Base-by-base conservation (phyloP, 1,140 invertebrate genomes). In the Aradophagus sp. region DNA sequence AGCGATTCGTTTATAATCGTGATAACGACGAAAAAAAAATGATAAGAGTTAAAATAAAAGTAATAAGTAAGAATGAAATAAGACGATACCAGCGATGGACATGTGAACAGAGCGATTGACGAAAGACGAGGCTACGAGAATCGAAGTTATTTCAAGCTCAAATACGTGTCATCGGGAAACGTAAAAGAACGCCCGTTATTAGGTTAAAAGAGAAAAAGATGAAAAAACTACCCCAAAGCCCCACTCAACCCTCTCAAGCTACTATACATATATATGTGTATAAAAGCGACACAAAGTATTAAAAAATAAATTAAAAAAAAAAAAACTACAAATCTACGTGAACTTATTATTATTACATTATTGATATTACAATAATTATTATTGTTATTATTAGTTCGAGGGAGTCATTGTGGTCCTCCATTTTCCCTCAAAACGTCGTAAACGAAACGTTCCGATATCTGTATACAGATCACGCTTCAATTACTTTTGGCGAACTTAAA, bases 331-430 rank as follows among this genome's bases (percentile, higher is more conserved):
- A 75, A 62, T 73, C 47, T 76, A 67, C 62, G 66, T 69, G 52
- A 76, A 77, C 58, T 71, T 68, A 74, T 74, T 69, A 70, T 71
- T 68, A 63, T 69, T 65, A 77, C 44, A 66, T 66, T 56, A 72
- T 62, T 66, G 38, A 66, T 59, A 65, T 59, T 71, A 71, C 42
- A 59, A 65, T 47, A 65, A 71, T 65, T 38, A 69, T 69, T 50
- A 61, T 61, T 72, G 42, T 55, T 72, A 72, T 61, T 61, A 72
- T 66, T 66, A 61, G 55, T 72, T 72, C 55, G 55, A 72, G 61
- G 42, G 55, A 66, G 55, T 66, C 7, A 15, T 52, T 71, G 55
- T 39, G 59, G 61, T 66, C 58, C 69, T 66, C 56, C 48, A 66
- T 38, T 72, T 55, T 42, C 58, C 55, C 68, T 65, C 47, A 61